Conservation (phyloP, 2,113 vertebrate species). For the Malaclemys terrapin region DNA sequence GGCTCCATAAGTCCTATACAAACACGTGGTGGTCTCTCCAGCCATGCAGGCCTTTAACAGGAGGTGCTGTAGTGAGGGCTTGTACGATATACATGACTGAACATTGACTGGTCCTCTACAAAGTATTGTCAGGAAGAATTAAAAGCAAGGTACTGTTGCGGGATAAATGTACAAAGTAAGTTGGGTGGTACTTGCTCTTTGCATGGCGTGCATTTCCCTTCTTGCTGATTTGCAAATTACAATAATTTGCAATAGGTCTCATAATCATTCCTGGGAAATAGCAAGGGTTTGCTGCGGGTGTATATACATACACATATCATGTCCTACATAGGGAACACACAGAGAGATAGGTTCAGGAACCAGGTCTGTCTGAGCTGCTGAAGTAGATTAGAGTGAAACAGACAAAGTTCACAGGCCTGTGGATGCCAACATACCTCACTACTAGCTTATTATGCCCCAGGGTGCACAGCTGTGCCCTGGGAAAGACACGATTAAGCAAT, state of each 20-base stretch:
- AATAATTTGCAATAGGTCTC: background rate
- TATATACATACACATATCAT: background rate
- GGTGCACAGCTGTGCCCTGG: background rate
- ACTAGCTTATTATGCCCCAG: accelerated
- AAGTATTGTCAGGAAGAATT: background rate
- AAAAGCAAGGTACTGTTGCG: accelerated
- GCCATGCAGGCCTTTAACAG: background rate
- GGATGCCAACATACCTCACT: accelerated
- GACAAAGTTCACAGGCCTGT: background rate
- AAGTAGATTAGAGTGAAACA: background rate
- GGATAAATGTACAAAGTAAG: background rate
- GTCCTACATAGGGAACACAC: accelerated
- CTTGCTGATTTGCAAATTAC: background rate
- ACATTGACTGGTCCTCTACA: accelerated
- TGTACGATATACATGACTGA: background rate
- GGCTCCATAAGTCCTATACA: background rate
- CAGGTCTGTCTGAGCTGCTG: accelerated
- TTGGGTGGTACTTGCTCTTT: accelerated
- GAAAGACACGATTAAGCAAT: background rate
- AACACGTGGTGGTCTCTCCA: accelerated
- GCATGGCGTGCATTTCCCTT: accelerated
- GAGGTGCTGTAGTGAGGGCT: background rate
- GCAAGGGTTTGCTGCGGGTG: background rate
- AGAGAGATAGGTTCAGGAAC: accelerated
- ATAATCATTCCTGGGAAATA: accelerated